These are phyloP conservation scores for Caenorhabditis brenneri DNA, from an alignment of 1,140 invertebrate species.

Conservation along the genomic window DNA sequence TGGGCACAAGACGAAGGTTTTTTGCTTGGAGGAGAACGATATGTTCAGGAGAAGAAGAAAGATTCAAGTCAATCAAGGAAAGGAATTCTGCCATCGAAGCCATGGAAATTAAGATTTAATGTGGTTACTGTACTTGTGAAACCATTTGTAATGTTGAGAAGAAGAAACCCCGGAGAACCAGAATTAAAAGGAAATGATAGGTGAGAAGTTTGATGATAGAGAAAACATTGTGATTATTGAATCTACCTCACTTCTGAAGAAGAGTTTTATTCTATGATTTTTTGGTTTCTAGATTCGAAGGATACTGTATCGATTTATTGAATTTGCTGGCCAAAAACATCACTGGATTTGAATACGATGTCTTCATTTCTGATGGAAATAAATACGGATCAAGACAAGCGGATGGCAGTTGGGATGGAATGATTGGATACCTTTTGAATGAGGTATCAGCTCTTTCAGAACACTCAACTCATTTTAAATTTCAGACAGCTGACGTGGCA, in stretches of 20 bases:
- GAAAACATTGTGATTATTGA: neutral
- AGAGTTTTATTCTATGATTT: too few species aligned
- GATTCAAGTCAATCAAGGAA: constrained; percentile 26
- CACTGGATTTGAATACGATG: constrained; percentile 64
- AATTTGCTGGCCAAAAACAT: constrained; percentile 60
- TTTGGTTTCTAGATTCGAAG: constrained; percentile 63
- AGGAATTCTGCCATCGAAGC: constrained; percentile 49
- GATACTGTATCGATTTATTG: constrained; percentile 71
- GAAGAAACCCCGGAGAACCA: constrained; percentile 57
- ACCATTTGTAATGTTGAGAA: constrained; percentile 70
- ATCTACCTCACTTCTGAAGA: too few species aligned
- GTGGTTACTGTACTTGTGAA: constrained; percentile 68
- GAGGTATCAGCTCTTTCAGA: constrained; percentile 47
- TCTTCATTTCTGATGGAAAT: constrained; percentile 52
- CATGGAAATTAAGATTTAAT: constrained; percentile 51
- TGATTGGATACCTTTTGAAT: constrained; percentile 71
- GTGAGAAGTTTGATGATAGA: neutral
- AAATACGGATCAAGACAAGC: constrained; percentile 62
- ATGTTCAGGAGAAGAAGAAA: constrained; percentile 41
- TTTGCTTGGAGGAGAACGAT: constrained; percentile 21
- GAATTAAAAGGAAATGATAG: constrained; percentile 67
- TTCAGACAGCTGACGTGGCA: constrained; percentile 84
- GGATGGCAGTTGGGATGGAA: constrained; percentile 71
- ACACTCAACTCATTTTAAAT: neutral
- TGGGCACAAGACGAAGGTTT: constrained; percentile 51